phyloP scores from a whole-genome alignment of 2,113 vertebrate species.

The Channa maculata region DNA sequence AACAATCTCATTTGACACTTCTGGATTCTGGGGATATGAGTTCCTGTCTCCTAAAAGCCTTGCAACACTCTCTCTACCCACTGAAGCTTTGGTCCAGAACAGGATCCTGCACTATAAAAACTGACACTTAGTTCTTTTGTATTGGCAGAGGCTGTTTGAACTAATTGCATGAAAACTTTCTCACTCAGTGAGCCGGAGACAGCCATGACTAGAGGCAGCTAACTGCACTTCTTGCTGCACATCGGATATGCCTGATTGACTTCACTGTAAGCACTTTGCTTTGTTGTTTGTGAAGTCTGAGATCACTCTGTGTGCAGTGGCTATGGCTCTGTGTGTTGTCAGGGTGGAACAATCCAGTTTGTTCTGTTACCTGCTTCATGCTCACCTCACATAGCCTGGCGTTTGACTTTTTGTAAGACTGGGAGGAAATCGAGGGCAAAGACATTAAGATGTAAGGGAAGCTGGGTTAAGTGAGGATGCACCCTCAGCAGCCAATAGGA shows the following conservation, averaged over 20 bases:
- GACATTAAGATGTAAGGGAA: conserved; percentile 52
- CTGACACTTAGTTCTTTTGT: conserved; percentile 54
- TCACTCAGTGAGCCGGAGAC: conserved; percentile 41
- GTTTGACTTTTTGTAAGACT: conserved; percentile 19
- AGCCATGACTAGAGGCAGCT: conserved; percentile 57
- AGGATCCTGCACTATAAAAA: conserved; percentile 57
- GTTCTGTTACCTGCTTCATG: conserved; percentile 32
- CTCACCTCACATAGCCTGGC: not conserved
- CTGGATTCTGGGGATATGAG: conserved; percentile 22
- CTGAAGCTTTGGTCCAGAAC: conserved; percentile 54
- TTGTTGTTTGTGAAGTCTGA: conserved; percentile 51
- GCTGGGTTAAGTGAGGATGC: conserved; percentile 29
- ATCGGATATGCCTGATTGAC: conserved; percentile 60
- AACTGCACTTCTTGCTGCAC: conserved; percentile 50
- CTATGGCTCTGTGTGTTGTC: not conserved
- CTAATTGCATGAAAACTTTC: conserved; percentile 70
- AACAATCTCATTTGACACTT: conserved; percentile 18
- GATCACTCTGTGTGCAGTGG: conserved; percentile 19
- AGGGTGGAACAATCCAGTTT: conserved; percentile 7
- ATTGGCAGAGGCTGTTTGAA: conserved; percentile 54
- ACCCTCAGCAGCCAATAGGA: conserved; percentile 29
- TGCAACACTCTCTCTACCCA: conserved; percentile 29
- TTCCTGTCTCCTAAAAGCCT: conserved; percentile 54
- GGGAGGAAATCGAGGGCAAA: conserved; percentile 50
- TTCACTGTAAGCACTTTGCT: conserved; percentile 63